phyloP scores from a whole-genome alignment of 2,888 invertebrate genomes.

The Patella depressa region DNA sequence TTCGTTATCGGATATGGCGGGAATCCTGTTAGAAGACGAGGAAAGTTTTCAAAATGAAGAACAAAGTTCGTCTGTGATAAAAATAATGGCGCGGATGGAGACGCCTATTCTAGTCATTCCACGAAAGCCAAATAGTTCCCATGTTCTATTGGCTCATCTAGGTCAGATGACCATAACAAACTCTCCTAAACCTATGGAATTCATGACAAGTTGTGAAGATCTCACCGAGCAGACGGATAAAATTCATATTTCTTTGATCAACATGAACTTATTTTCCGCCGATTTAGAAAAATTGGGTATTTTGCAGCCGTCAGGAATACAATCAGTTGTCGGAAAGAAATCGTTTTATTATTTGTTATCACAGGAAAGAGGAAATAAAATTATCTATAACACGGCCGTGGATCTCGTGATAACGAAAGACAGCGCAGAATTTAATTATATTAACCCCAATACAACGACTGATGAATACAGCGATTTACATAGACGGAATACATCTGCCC shows the following conservation, averaged over 20 bases:
- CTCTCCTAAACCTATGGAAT: conserved; percentile 21
- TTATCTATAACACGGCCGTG: conserved; percentile 89
- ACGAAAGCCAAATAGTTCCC: conserved; percentile 81
- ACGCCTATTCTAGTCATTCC: conserved; percentile 94
- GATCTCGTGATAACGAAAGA: conserved; percentile 78
- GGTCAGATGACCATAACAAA: conserved; percentile 82
- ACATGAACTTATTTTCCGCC: conserved; percentile 89
- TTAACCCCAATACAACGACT: conserved; percentile 54
- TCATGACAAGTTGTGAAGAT: conserved; percentile 15
- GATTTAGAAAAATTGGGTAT: conserved; percentile 74
- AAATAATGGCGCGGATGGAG: conserved; percentile 84
- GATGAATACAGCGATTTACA: not conserved
- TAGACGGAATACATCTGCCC: not conserved
- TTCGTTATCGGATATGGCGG: conserved; percentile 40
- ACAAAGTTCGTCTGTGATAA: conserved; percentile 14
- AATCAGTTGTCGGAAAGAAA: conserved; percentile 1
- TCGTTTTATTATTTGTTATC: conserved; percentile 32
- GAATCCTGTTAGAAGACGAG: conserved; percentile 38
- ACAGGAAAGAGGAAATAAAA: conserved; percentile 78
- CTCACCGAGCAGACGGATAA: conserved; percentile 28
- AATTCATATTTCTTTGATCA: conserved; percentile 79
- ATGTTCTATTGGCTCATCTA: conserved; percentile 92
- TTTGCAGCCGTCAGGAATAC: not conserved
- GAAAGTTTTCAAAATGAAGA: conserved; percentile 17
- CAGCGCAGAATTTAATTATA: conserved; percentile 45